Conservation (phyloP, 2,888 invertebrate species). For the Deroplatys truncata region DNA sequence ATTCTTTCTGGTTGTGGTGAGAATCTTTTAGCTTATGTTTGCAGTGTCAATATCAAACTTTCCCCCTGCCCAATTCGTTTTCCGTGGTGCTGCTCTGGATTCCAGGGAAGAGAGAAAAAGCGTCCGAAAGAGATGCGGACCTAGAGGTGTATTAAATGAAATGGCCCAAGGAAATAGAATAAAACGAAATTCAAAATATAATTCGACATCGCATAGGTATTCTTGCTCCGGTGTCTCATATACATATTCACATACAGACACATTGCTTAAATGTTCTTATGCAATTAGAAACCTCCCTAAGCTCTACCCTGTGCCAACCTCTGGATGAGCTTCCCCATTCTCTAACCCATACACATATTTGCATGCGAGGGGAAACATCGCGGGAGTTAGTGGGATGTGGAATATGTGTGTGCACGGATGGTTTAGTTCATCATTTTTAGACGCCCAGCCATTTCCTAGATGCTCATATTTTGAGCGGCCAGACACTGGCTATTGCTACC, state of each 20-base stretch:
- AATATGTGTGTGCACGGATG: neutral
- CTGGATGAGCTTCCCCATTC: too few relatives aligned
- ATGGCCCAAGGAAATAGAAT: neutral
- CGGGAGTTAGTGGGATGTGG: neutral
- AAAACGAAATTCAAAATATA: neutral
- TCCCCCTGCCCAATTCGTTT: neutral
- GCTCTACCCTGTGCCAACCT: too few relatives aligned
- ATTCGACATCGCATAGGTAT: neutral
- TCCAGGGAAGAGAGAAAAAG: neutral
- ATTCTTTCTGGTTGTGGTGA: constrained; percentile 20
- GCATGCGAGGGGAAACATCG: neutral
- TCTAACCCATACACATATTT: neutral
- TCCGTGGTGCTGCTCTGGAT: neutral
- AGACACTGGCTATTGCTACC: neutral
- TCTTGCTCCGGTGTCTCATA: neutral
- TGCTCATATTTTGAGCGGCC: neutral
- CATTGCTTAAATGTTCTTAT: neutral
- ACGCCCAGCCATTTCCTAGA: neutral
- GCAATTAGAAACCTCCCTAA: neutral
- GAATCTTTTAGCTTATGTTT: constrained; percentile 11
- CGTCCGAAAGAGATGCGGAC: neutral
- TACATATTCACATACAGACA: too few relatives aligned
- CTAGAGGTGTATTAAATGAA: neutral
- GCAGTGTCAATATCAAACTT: constrained; percentile 4
- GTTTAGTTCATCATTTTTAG: neutral